Evolutionary conservation across 2,888 invertebrate genomes (phyloP), one percentile per base, ranked within the genome.

Genomic region (Syrphus vitripennis): DNA sequence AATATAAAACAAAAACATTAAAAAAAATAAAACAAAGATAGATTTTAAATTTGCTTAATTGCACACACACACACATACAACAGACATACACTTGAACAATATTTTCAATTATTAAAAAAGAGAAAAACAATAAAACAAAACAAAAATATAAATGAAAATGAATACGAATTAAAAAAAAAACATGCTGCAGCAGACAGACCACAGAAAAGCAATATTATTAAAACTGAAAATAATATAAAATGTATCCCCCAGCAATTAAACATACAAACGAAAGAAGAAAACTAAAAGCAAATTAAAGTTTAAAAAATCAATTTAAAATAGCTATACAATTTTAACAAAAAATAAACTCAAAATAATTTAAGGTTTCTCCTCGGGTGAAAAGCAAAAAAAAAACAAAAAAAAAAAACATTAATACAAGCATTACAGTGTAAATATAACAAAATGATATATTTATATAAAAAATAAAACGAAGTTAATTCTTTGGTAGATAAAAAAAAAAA

Each of bases 1-100:
- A 86, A 78, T 81, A 87, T 55, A 70, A 84, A 88, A 88, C 80
- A 89, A 80, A 87, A 88, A 82, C 57, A 40, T 76, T 88, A 87
- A 76, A 70, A 67, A 79, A 78, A 70, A 45, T 63, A 83, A 74
- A 80, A 83, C 75, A 76, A 81, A 53, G 75, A 84, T 88, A 55
- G 86, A 87, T 74, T 81, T 78, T 77, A 87, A 86, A 87, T 82
- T 83, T 87, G 86, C 86, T 86, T 82, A 50, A 78, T 70, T 78
- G 81, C 86, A 86, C 86, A 81, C 81, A 65, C 2, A 61, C 45
- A 77, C 50, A 72, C 57, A 75, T 40, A 78, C 31, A 72, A 78
- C 24, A 72, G 16, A 75, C 37, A 24, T 21, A 34, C 48, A 37
- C 24, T 59, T 75, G 45, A 59, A 63, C 19, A 76, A 76, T 42